Base-by-base conservation (phyloP, 2,797 vertebrate species). In the Falco berigora region DNA sequence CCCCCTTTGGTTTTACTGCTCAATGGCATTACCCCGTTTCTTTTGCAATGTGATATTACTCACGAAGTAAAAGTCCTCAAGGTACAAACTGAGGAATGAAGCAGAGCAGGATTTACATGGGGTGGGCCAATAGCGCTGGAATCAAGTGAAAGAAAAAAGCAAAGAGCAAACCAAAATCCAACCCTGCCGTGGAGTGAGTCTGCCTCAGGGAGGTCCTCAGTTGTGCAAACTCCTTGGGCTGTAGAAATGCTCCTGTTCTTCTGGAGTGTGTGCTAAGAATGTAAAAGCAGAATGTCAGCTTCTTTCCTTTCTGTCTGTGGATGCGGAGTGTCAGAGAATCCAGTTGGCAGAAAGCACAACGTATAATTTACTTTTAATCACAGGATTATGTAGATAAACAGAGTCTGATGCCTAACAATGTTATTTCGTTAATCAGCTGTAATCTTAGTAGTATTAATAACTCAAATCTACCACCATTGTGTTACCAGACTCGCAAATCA, bases 311-410 rank as follows among this genome's bases (percentile, higher is more conserved):
- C 34, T 20, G 23, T 19, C 53, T 36, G 38, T 69, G 82, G 40
- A 2, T 3, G 34, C 25, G 71, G 59, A 63, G 42, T 2, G 22
- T 50, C 87, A 75, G 64, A 69, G 55, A 28, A 64, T 18, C 55
- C 66, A 22, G 32, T 5, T 94, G 96, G 81, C 92, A 90, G 83
- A 49, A 79, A 90, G 62, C 86, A 83, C 40, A 23, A 28, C 52
- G 66, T 50, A 17, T 81, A 66, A 90, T 86, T 94, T 50, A 32
- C 87, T 92, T 96, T 62, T 94, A 91, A 92, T 95, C 94, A 21
- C 8, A 5, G 92, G 87, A 90, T 97, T 93, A 86, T 66, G 90
- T 14, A 61, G 86, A 90, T 79, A 25, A 96, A 47, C 55, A 62
- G 58, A 62, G 59, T 23, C 77, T 82, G 72, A 44, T 42, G 74